Evolutionary conservation across 1,140 invertebrate genomes (phyloP).

Genomic region (Macrobrachium nipponense): DNA sequence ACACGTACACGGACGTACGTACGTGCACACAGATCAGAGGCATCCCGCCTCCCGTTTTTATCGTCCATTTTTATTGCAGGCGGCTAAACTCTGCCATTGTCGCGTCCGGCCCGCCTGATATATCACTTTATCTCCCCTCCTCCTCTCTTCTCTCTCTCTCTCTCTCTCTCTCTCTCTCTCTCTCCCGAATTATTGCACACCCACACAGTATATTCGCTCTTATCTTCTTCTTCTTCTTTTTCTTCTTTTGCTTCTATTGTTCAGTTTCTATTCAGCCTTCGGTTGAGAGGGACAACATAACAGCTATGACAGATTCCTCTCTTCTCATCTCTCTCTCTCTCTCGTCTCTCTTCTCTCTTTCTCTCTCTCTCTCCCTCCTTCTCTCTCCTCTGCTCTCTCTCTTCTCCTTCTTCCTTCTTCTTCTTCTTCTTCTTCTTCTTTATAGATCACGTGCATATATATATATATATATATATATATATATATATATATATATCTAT

Average conservation of each 20-base stretch:
- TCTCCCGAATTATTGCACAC: neutral
- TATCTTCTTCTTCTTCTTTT: neutral
- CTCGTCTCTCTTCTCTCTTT: conserved; percentile 4
- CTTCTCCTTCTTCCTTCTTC: neutral
- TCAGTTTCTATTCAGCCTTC: neutral
- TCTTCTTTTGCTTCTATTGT: neutral
- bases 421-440: too few relatives aligned
- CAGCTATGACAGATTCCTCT: neutral
- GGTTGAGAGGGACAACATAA: too few relatives aligned
- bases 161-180: conserved; percentile 28
- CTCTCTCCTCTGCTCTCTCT: neutral
- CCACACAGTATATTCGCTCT: neutral
- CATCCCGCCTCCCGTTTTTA: neutral
- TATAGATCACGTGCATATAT: too few relatives aligned
- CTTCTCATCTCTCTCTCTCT: neutral
- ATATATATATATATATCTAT: too few relatives aligned
- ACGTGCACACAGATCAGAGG: neutral
- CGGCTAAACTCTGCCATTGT: neutral
- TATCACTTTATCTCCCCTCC: neutral
- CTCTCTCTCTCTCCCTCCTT: too few relatives aligned
- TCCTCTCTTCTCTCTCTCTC: neutral
- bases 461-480: too few relatives aligned
- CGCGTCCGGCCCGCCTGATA: neutral
- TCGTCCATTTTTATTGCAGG: neutral
- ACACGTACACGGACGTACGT: too few relatives aligned